Evolutionary conservation across 2,888 invertebrate species (phyloP).

Genomic region (Alviniconcha strummeri): DNA sequence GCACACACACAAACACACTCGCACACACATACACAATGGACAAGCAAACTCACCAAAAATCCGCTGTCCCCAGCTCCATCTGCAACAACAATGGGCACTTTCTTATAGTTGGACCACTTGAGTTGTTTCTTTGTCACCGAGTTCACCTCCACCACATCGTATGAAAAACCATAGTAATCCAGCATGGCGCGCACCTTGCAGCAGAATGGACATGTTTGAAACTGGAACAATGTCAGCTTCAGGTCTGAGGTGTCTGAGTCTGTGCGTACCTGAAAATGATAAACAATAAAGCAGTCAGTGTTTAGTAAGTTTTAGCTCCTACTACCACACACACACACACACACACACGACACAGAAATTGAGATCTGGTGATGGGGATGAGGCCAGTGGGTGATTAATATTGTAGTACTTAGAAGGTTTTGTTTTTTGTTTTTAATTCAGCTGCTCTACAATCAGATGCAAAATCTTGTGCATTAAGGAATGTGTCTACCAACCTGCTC

Average conservation of each 20-base stretch:
- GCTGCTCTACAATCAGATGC: too few species aligned
- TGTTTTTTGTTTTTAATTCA: too few species aligned
- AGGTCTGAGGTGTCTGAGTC: conserved; percentile 58
- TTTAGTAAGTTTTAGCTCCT: too few species aligned
- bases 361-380: too few species aligned
- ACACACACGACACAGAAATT: too few species aligned
- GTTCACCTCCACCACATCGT: conserved; percentile 97
- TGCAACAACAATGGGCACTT: conserved; percentile 93
- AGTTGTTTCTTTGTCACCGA: conserved; percentile 93
- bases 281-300: not conserved
- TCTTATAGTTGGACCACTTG: conserved; percentile 94
- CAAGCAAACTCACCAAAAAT: conserved; percentile 57
- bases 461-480: too few species aligned
- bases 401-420: too few species aligned
- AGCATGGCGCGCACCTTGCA: conserved; percentile 83
- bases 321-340: too few species aligned
- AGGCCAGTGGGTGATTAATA: not conserved
- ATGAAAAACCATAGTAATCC: conserved; percentile 93
- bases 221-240: conserved; percentile 93
- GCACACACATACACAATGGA: too few species aligned
- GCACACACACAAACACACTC: too few species aligned
- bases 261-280: conserved; percentile 44
- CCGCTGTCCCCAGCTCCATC: conserved; percentile 76
- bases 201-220: conserved; percentile 98
- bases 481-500: too few species aligned